Evolutionary conservation across 2,113 vertebrate species (phyloP).

Genomic region (Artemisiospiza belli): DNA sequence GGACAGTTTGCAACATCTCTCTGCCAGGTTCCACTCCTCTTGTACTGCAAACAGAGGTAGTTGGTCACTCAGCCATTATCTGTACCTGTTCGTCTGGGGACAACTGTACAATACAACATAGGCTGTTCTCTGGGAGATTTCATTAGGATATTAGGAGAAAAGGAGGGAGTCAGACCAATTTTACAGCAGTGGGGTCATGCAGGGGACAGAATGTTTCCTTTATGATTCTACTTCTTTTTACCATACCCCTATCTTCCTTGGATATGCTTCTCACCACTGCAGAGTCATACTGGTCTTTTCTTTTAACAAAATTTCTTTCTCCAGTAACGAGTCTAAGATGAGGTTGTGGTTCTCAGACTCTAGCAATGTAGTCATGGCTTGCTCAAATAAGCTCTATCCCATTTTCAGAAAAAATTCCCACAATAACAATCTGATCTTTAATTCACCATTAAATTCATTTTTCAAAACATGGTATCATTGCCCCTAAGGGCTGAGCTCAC

Average conservation of each 20-base stretch:
- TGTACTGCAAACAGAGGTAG: background rate
- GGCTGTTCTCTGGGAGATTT: background rate
- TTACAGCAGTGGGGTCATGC: background rate
- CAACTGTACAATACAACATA: background rate
- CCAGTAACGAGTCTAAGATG: background rate
- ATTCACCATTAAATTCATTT: background rate
- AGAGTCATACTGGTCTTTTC: background rate
- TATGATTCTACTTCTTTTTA: background rate
- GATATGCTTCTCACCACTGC: background rate
- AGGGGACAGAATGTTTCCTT: background rate
- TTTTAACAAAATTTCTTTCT: background rate
- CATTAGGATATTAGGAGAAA: background rate
- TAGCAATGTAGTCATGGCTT: background rate
- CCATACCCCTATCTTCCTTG: background rate
- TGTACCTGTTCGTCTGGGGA: background rate
- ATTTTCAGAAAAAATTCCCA: background rate
- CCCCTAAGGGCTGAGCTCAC: background rate
- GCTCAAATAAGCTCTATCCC: background rate
- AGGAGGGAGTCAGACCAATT: background rate
- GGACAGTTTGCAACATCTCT: background rate
- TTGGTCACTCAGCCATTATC: accelerated
- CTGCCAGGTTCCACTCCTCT: background rate
- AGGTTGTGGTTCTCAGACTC: background rate
- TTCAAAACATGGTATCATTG: background rate
- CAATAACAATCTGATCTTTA: background rate